Evolutionary conservation across 2,888 invertebrate genomes (phyloP).

Genomic region (Lycia hirtaria): DNA sequence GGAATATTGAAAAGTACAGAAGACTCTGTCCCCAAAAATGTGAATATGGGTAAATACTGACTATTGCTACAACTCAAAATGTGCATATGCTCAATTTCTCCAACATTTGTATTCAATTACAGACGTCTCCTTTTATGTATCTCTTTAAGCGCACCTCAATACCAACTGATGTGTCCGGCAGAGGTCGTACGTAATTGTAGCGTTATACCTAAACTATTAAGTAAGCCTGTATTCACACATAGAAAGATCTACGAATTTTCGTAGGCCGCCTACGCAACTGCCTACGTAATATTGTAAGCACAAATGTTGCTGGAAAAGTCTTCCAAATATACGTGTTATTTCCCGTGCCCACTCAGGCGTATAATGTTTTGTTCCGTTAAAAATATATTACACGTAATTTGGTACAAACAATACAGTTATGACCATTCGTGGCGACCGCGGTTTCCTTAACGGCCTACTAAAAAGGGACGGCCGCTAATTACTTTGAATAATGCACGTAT

Average conservation of each 20-base stretch:
- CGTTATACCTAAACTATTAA: no score
- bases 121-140: no score
- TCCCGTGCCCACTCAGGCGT: constrained; percentile 1
- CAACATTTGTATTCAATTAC: no score
- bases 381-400: constrained; percentile 26
- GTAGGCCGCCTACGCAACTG: constrained; percentile 35
- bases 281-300: constrained; percentile 11
- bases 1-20: no score
- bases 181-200: no score
- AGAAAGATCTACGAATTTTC: constrained; percentile 31
- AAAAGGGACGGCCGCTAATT: constrained; percentile 70
- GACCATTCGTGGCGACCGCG: constrained; percentile 55
- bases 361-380: constrained; percentile 13
- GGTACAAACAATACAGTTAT: constrained; percentile 57
- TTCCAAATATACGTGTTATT: constrained; percentile 2
- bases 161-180: no score
- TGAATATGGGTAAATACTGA: no score
- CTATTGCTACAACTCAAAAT: no score
- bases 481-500: constrained; percentile 67
- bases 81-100: no score
- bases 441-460: constrained; percentile 59
- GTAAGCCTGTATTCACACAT: no score
- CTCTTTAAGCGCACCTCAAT: no score
- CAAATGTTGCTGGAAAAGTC: not conserved
- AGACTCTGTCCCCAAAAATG: no score